Evolutionary conservation across 2,113 vertebrate genomes (phyloP).

Genomic region (Deroptyus accipitrinus): DNA sequence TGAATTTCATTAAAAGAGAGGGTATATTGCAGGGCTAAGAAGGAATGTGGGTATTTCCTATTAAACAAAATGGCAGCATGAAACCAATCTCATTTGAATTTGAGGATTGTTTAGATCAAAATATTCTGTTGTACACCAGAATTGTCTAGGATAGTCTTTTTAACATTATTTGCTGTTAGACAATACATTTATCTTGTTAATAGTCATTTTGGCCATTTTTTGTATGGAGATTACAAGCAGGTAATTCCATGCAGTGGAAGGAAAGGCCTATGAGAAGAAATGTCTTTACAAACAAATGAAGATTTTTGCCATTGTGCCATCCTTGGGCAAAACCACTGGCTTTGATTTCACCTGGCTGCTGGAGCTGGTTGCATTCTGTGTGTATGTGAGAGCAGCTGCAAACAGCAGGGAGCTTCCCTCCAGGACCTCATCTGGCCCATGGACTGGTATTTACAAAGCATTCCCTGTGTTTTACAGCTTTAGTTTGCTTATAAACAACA

Average conservation of each 20-base stretch:
- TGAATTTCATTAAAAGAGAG: not conserved
- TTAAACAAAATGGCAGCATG: not conserved
- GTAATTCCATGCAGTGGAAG: accelerated
- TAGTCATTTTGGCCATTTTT: not conserved
- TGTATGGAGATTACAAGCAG: accelerated
- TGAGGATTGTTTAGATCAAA: not conserved
- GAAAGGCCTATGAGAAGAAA: not conserved
- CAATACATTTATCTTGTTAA: not conserved
- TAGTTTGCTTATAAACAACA: constrained; percentile 71
- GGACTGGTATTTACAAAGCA: constrained; percentile 46
- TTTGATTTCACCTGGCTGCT: not conserved
- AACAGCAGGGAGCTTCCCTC: constrained; percentile 15
- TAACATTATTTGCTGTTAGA: not conserved
- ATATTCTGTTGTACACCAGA: accelerated
- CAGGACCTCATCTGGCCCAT: constrained; percentile 1
- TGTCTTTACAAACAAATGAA: not conserved
- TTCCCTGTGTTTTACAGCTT: constrained; percentile 43
- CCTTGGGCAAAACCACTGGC: not conserved
- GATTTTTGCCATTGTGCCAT: not conserved
- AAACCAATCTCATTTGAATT: not conserved
- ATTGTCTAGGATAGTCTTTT: not conserved
- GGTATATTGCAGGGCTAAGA: not conserved
- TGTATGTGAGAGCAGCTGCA: not conserved
- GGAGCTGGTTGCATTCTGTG: not conserved
- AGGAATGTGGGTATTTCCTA: not conserved